Conservation (phyloP, 2,888 invertebrate genomes). For the Epistrophe eligans region DNA sequence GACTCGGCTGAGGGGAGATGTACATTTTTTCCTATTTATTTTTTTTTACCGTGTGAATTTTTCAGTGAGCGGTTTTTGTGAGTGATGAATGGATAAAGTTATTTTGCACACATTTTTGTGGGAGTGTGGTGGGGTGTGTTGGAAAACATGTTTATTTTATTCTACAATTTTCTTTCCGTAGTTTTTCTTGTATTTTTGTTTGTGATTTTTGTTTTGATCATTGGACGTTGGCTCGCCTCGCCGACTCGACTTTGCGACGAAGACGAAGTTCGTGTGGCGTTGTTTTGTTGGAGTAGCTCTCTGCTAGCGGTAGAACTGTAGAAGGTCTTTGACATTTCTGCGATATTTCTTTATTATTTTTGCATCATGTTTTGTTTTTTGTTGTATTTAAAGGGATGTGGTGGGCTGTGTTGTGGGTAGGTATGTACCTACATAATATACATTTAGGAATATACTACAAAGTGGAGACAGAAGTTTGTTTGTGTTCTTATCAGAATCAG, state of each 20-base stretch:
- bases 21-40: not conserved
- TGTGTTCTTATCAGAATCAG: not conserved
- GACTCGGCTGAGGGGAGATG: slow-evolving; percentile 68
- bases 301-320: slow-evolving; percentile 22
- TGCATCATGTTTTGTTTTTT: slow-evolving; percentile 51
- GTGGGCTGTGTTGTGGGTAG: not conserved
- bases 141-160: slow-evolving; percentile 51
- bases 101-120: slow-evolving; percentile 6
- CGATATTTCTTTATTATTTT: slow-evolving; percentile 66
- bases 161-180: slow-evolving; percentile 58
- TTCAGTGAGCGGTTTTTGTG: slow-evolving; percentile 41
- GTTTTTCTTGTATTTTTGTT: slow-evolving; percentile 34
- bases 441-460: slow-evolving; percentile 4
- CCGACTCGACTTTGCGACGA: slow-evolving; percentile 19
- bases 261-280: not conserved
- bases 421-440: not conserved
- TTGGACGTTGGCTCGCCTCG: slow-evolving; percentile 7
- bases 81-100: slow-evolving; percentile 48
- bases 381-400: not conserved
- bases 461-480: slow-evolving; percentile 7
- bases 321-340: slow-evolving; percentile 71
- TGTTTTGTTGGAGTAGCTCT: slow-evolving; percentile 45
- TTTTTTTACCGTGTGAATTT: slow-evolving; percentile 71
- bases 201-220: slow-evolving; percentile 67
- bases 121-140: not conserved